Conservation (phyloP, 1,140 invertebrate genomes). For the Apolygus lucorum region DNA sequence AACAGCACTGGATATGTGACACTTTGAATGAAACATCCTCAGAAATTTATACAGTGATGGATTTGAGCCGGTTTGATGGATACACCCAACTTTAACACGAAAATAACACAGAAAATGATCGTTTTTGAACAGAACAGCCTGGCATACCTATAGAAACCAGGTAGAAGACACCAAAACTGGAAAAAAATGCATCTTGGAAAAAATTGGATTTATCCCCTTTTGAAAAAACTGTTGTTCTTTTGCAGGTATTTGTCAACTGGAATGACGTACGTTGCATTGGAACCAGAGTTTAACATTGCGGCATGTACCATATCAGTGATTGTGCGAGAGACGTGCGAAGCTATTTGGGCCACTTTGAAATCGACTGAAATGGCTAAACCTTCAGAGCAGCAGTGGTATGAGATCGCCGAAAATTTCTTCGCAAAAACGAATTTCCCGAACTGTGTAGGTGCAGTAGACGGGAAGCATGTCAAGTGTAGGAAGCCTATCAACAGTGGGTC, state of each 20-base stretch:
- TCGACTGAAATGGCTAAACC: neutral
- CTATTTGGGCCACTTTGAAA: neutral
- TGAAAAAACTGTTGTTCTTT: no score
- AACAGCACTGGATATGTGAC: no score
- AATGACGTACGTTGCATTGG: neutral
- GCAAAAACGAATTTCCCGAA: constrained; percentile 40
- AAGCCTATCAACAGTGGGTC: constrained; percentile 24
- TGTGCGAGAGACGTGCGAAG: neutral
- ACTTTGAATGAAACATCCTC: no score
- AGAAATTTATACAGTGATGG: no score
- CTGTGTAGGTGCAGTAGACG: constrained; percentile 42
- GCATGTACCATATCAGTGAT: neutral
- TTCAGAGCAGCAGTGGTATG: neutral
- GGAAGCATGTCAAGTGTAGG: constrained; percentile 36
- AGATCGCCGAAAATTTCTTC: neutral
- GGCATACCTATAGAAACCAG: no score
- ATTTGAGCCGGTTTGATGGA: no score
- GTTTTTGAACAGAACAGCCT: no score
- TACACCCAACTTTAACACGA: no score
- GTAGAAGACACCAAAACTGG: no score
- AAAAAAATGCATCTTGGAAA: no score
- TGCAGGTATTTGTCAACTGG: neutral
- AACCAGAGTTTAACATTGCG: neutral
- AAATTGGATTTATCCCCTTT: no score
- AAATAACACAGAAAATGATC: no score